These are phyloP conservation scores for Neria commutata DNA, from an alignment of 2,888 invertebrate species.

Conservation along the genomic window DNA sequence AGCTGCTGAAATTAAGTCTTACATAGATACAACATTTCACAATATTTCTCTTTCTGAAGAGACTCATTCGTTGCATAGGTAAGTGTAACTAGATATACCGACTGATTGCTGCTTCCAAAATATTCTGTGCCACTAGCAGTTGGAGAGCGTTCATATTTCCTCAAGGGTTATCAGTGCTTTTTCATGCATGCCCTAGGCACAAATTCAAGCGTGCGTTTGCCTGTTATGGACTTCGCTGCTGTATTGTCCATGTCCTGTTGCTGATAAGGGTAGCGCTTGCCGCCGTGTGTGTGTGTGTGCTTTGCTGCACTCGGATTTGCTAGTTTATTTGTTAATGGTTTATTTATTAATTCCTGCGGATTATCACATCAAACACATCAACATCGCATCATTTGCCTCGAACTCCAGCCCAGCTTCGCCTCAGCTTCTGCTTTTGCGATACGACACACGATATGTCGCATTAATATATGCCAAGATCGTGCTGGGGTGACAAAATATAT, in stretches of 20 bases:
- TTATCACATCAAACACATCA: conserved; percentile 59
- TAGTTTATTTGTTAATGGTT: conserved; percentile 61
- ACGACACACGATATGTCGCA: not conserved
- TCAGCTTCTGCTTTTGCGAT: not conserved
- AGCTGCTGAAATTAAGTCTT: too few species aligned
- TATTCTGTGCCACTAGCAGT: too few species aligned
- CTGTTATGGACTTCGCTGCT: not conserved
- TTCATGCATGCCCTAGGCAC: too few species aligned
- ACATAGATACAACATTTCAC: too few species aligned
- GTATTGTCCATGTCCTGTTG: conserved; percentile 2
- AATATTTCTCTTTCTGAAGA: too few species aligned
- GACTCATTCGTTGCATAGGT: too few species aligned
- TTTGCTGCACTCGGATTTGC: conserved; percentile 39
- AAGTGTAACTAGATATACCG: too few species aligned
- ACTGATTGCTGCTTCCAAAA: too few species aligned
- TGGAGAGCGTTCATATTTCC: too few species aligned
- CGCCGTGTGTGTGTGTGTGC: conserved; percentile 3
- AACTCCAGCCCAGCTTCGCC: too few species aligned
- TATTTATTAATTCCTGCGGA: conserved; percentile 61
- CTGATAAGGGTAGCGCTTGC: conserved; percentile 2
- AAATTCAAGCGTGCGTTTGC: not conserved
- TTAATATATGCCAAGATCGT: not conserved
- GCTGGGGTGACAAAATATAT: too few species aligned
- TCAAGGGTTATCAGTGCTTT: too few species aligned
- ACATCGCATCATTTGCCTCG: conserved; percentile 29